Evolutionary conservation across 30 jellyfish, hydroid and myxozoan species (phyloP).

Genomic region (Aurelia sp.): DNA sequence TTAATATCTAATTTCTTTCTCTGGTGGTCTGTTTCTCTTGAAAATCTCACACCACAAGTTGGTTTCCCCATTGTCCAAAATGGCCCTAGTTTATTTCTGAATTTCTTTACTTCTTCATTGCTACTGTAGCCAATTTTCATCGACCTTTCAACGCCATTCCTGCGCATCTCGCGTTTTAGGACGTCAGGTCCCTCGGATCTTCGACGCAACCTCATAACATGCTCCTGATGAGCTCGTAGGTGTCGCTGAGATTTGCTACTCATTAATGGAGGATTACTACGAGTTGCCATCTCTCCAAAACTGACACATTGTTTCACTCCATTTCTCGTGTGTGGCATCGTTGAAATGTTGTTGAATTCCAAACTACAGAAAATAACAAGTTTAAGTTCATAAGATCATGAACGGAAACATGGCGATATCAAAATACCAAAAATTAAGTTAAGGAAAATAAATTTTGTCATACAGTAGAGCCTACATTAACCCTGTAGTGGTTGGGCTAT

Average conservation of each 20-base stretch:
- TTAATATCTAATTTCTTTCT: slow-evolving; percentile 77
- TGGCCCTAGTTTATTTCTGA: slow-evolving; percentile 92
- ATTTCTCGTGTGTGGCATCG: neutral
- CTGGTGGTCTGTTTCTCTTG: slow-evolving; percentile 82
- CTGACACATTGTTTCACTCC: neutral
- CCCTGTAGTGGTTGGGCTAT: no score
- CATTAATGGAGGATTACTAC: neutral
- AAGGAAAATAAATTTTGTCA: neutral
- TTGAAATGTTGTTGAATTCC: neutral
- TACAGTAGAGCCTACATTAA: no score
- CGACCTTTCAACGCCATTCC: neutral
- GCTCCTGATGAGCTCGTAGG: neutral
- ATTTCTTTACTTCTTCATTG: slow-evolving; percentile 9
- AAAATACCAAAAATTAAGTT: neutral
- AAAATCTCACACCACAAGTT: slow-evolving; percentile 92
- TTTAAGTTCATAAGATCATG: neutral
- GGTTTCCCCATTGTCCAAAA: slow-evolving; percentile 92
- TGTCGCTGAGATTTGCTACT: neutral
- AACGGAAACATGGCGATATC: neutral
- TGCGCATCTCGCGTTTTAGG: neutral
- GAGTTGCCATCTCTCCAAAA: slow-evolving; percentile 7
- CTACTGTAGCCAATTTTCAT: neutral
- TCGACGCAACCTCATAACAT: neutral
- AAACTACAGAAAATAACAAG: neutral
- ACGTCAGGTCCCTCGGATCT: neutral